These are phyloP conservation scores for Eremophila alpestris DNA, from an alignment of 2,797 vertebrate species.

Conservation along the genomic window DNA sequence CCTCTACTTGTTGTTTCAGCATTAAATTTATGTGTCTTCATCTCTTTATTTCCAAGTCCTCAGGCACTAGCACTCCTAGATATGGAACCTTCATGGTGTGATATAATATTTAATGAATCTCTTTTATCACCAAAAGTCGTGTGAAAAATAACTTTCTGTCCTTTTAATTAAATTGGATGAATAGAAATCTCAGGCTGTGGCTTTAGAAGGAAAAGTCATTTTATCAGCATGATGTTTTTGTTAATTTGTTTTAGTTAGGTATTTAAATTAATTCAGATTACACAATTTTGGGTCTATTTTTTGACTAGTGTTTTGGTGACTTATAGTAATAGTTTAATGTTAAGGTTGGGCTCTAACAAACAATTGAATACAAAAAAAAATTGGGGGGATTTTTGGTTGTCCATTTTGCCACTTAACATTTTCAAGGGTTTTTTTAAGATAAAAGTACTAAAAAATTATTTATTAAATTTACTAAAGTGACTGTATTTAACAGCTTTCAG, in stretches of 20 bases:
- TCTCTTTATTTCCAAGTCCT: not conserved
- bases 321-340: not conserved
- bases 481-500: not conserved
- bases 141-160: not conserved
- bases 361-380: not conserved
- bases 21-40: not conserved
- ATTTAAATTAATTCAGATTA: not conserved
- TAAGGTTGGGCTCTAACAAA: accelerated
- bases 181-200: not conserved
- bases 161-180: not conserved
- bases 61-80: not conserved
- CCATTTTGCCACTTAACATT: not conserved
- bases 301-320: not conserved
- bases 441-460: not conserved
- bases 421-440: not conserved
- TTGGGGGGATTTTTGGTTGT: accelerated
- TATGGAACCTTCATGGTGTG: not conserved
- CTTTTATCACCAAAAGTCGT: not conserved
- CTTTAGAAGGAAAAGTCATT: not conserved
- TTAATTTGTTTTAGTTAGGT: not conserved
- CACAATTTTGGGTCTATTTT: not conserved
- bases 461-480: not conserved
- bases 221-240: not conserved
- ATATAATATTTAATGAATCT: not conserved
- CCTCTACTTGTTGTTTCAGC: not conserved